Conservation (phyloP, 2,888 invertebrate genomes). For the Drosophila neonasuta region DNA sequence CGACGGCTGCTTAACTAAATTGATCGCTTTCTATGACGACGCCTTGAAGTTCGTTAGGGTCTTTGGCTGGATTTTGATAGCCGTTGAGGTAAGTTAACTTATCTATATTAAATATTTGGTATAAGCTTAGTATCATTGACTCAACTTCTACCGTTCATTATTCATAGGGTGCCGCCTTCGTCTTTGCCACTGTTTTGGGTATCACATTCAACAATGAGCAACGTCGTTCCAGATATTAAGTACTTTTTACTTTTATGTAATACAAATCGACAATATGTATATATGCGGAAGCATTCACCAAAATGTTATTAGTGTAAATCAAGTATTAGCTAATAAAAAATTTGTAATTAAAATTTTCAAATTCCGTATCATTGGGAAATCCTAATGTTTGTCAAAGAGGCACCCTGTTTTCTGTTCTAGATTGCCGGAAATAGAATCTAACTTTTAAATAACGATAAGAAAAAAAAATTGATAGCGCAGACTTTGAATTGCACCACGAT, state of each 20-base stretch:
- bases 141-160: constrained; percentile 1
- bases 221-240: constrained; percentile 86
- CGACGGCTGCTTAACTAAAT: constrained; percentile 64
- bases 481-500: background rate
- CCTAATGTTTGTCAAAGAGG: background rate
- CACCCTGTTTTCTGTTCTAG: constrained; percentile 1
- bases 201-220: constrained; percentile 92
- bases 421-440: background rate
- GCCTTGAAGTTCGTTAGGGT: constrained; percentile 84
- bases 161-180: constrained; percentile 84
- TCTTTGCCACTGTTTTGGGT: constrained; percentile 92
- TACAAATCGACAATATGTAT: background rate
- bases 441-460: constrained; percentile 2
- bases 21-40: constrained; percentile 54
- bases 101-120: constrained; percentile 29
- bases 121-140: constrained; percentile 1
- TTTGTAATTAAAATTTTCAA: constrained; percentile 1
- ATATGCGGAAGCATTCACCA: background rate
- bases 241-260: background rate
- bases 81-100: constrained; percentile 85
- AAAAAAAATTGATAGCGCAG: background rate
- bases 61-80: constrained; percentile 86
- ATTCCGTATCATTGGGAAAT: background rate
- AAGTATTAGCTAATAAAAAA: constrained; percentile 16
- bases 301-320: constrained; percentile 9